Evolutionary conservation across 2,797 vertebrate genomes (phyloP).

Genomic region (Acanthurus leucopareius): DNA sequence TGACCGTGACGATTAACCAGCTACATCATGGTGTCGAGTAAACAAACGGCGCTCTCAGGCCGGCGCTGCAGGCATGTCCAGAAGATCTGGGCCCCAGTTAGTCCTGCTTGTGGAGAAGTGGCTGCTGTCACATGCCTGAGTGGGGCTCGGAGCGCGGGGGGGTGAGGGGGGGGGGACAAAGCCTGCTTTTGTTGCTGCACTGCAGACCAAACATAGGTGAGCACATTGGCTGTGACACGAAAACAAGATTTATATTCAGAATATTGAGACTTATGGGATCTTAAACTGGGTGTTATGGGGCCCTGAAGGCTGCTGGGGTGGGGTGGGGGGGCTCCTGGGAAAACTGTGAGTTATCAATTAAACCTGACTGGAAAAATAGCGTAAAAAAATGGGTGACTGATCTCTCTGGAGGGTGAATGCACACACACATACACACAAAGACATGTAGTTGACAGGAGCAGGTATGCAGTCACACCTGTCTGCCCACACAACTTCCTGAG

Average conservation of each 20-base stretch:
- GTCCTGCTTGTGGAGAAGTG: constrained; percentile 25
- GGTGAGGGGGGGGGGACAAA: constrained; percentile 40
- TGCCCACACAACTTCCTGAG: constrained; percentile 63
- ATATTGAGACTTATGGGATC: background rate
- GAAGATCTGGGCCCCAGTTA: constrained; percentile 51
- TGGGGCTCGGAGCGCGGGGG: constrained; percentile 52
- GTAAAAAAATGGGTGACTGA: background rate
- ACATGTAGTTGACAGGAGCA: constrained; percentile 22
- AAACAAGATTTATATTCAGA: constrained; percentile 17
- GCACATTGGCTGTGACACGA: constrained; percentile 13
- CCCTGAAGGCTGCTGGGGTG: background rate
- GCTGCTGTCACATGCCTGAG: constrained; percentile 70
- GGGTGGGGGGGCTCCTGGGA: background rate
- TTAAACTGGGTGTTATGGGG: background rate
- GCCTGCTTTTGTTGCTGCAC: constrained; percentile 55
- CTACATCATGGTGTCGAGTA: constrained; percentile 36
- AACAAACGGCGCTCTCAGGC: constrained; percentile 31
- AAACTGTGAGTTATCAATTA: background rate
- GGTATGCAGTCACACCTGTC: constrained; percentile 66
- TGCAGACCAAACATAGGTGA: constrained; percentile 57
- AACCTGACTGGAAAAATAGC: background rate
- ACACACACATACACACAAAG: constrained; percentile 26
- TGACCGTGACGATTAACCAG: background rate
- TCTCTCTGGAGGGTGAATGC: constrained; percentile 8
- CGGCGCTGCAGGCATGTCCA: constrained; percentile 44